A percentile compares a stretch with the other conserved stretches of the same genome.
These are phyloP conservation scores for Fringilla coelebs DNA, from an alignment of 2,797 vertebrate species.

Conservation along the genomic window DNA sequence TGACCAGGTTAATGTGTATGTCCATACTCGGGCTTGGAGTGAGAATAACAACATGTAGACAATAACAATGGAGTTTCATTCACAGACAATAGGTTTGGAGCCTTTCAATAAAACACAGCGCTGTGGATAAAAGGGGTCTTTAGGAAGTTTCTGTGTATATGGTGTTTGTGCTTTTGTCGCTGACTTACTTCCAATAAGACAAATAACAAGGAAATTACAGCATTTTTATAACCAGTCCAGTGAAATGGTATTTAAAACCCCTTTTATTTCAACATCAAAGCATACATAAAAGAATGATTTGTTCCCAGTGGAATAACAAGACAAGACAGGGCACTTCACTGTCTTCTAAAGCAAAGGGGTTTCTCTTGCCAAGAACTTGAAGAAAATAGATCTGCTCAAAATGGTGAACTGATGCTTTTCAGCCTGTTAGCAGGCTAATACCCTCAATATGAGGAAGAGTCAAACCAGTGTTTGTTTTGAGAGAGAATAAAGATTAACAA, in stretches of 20 bases:
- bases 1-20: not conserved
- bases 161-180: conserved; percentile 31
- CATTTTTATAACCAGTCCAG: conserved; percentile 42
- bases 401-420: conserved; percentile 40
- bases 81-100: conserved; percentile 4
- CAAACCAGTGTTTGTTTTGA: not conserved
- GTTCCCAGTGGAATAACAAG: conserved; percentile 43
- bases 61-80: not conserved
- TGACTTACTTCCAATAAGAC: conserved; percentile 57
- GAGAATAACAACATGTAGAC: not conserved
- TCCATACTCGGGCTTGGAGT: not conserved
- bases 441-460: conserved; percentile 35
- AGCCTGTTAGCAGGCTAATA: conserved; percentile 37
- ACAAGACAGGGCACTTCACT: conserved; percentile 49
- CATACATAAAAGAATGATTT: conserved; percentile 61
- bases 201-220: conserved; percentile 57
- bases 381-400: conserved; percentile 51
- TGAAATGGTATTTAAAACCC: conserved; percentile 19
- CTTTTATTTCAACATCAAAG: conserved; percentile 75
- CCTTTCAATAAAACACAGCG: not conserved
- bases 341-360: conserved; percentile 20
- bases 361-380: conserved; percentile 35
- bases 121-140: conserved; percentile 34
- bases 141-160: conserved; percentile 56
- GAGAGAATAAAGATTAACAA: conserved; percentile 38